Conservation (phyloP, 1,140 invertebrate genomes). For the Nomia melanderi region DNA sequence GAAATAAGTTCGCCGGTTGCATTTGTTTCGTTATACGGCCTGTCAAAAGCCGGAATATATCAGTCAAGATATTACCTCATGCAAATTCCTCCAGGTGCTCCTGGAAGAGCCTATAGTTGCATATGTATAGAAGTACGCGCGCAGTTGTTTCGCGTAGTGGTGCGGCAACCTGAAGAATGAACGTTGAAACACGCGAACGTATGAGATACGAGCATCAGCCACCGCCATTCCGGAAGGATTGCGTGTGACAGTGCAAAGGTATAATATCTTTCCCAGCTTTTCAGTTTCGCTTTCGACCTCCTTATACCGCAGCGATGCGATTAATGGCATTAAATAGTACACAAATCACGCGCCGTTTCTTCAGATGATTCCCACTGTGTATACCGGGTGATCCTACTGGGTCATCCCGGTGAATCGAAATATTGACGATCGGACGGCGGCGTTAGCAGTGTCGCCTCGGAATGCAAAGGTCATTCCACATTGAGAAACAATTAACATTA, state of each 20-base stretch:
- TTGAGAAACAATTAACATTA: no score
- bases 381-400: neutral
- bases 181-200: constrained; percentile 39
- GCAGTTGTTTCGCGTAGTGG: neutral
- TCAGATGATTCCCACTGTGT: neutral
- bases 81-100: constrained; percentile 65
- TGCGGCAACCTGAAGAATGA: neutral
- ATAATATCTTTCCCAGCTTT: constrained; percentile 40
- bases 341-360: neutral
- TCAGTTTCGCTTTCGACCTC: constrained; percentile 18
- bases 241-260: constrained; percentile 2
- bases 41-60: constrained; percentile 63
- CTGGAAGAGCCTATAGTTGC: neutral
- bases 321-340: constrained; percentile 18
- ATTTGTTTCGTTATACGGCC: constrained; percentile 52
- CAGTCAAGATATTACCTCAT: constrained; percentile 71
- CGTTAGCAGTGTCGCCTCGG: constrained; percentile 34
- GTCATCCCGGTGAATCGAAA: no score
- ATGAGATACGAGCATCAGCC: constrained; percentile 39
- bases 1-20: constrained; percentile 68
- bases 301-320: neutral
- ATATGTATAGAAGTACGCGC: no score
- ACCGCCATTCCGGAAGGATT: neutral
- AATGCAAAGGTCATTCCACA: no score
- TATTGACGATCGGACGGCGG: constrained; percentile 37